A percentile compares a stretch with the other conserved stretches of the same genome.
These are phyloP conservation scores for Cyclina sinensis DNA, from an alignment of 1,140 invertebrate genomes.

Conservation along the genomic window DNA sequence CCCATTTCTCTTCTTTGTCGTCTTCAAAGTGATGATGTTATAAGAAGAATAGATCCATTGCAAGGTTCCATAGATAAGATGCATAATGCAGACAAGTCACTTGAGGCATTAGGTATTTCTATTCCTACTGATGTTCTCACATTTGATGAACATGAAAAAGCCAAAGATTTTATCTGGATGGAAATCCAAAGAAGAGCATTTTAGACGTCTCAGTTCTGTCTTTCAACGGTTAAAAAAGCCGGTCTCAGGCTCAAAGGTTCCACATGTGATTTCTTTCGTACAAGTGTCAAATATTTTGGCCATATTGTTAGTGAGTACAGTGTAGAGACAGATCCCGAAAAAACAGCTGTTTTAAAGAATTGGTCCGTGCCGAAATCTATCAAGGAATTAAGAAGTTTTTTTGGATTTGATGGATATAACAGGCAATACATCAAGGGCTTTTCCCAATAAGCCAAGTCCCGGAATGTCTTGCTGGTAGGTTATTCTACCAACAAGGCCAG, in stretches of 20 bases:
- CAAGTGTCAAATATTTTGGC: not conserved
- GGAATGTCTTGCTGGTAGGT: not conserved
- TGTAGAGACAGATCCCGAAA: constrained; percentile 23
- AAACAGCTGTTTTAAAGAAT: no score
- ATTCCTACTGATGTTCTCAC: constrained; percentile 4
- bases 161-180: not conserved
- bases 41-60: not conserved
- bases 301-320: constrained; percentile 16
- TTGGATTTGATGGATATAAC: constrained; percentile 75
- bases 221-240: not conserved
- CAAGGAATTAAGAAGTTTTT: constrained; percentile 73
- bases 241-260: constrained; percentile 25
- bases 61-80: not conserved
- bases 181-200: not conserved
- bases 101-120: constrained; percentile 21
- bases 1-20: constrained; percentile 7
- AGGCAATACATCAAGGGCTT: constrained; percentile 49
- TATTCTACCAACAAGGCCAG: not conserved
- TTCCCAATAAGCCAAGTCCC: not conserved
- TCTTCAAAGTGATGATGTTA: not conserved
- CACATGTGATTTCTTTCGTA: constrained; percentile 17
- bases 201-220: not conserved
- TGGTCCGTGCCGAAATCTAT: not conserved
- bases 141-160: not conserved
- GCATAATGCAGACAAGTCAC: not conserved